Conservation (phyloP, 1,140 invertebrate species). For the Drosophila nannoptera region DNA sequence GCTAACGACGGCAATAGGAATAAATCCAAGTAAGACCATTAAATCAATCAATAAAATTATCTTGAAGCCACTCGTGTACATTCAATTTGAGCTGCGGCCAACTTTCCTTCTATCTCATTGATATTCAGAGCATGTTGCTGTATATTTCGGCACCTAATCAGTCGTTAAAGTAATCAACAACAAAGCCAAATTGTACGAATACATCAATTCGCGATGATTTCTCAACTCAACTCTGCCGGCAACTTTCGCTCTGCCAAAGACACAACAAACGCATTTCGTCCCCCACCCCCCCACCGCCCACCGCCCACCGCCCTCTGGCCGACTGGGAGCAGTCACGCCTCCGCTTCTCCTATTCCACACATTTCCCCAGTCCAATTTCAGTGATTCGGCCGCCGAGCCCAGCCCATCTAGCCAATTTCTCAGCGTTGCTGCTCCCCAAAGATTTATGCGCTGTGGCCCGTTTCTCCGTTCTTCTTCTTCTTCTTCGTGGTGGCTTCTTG, state of each 20-base stretch:
- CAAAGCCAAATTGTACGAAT: constrained; percentile 50
- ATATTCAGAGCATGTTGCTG: constrained; percentile 37
- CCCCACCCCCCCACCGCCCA: background rate
- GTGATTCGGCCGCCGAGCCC: constrained; percentile 26
- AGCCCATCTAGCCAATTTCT: constrained; percentile 50
- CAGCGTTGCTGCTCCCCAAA: constrained; percentile 35
- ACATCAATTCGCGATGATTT: constrained; percentile 50
- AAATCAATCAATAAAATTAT: constrained; percentile 49
- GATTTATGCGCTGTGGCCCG: constrained; percentile 44
- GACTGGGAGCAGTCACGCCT: no score
- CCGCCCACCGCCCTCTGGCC: background rate
- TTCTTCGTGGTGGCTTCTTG: constrained; percentile 31
- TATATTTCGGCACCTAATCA: constrained; percentile 49
- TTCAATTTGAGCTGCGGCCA: constrained; percentile 34
- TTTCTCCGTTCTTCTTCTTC: constrained; percentile 7
- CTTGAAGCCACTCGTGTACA: constrained; percentile 36
- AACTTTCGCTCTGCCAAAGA: constrained; percentile 14
- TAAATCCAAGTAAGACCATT: constrained; percentile 31
- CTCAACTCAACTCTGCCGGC: constrained; percentile 25
- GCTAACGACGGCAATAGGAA: constrained; percentile 5
- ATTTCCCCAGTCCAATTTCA: constrained; percentile 29
- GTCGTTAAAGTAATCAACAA: constrained; percentile 51
- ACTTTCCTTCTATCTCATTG: constrained; percentile 27
- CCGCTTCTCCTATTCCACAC: no score
- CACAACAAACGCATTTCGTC: constrained; percentile 39